phyloP scores from a whole-genome alignment of 2,888 invertebrate species.

The Lordiphosa andalusiaca region DNA sequence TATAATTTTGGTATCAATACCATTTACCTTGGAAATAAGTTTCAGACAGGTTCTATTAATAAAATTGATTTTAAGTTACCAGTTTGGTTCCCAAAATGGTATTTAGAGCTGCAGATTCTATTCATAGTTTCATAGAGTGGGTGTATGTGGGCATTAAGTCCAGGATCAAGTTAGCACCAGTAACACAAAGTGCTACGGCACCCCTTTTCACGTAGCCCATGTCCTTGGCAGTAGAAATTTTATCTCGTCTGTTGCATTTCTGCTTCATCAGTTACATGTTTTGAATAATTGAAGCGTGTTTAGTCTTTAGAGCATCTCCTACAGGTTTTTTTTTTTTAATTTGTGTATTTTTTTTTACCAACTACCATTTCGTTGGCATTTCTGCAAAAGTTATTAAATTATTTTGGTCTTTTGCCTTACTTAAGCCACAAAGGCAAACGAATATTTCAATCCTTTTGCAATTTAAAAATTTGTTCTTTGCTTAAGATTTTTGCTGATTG shows the following conservation, averaged over 20 bases:
- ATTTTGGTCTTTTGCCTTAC: conserved; percentile 23
- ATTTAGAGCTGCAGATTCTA: no score
- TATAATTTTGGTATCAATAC: no score
- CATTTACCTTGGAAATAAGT: no score
- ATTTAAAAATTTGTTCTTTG: conserved; percentile 13
- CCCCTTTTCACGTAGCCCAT: conserved; percentile 9
- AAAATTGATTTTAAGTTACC: no score
- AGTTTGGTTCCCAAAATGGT: no score
- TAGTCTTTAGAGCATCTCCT: conserved; percentile 26
- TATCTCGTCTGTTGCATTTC: conserved; percentile 52
- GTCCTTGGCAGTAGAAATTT: neutral
- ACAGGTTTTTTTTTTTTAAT: conserved; percentile 4
- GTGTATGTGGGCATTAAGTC: no score
- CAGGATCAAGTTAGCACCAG: no score
- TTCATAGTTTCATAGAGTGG: no score
- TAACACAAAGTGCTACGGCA: no score
- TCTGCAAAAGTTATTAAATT: conserved; percentile 47
- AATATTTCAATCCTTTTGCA: conserved; percentile 14
- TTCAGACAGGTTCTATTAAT: no score
- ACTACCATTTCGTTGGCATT: conserved; percentile 1
- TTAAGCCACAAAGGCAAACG: conserved; percentile 27
- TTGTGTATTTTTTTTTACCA: conserved; percentile 2
- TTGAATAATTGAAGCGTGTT: conserved; percentile 76
- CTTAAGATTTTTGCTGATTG: conserved; percentile 36
- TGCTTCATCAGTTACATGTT: conserved; percentile 77